phyloP scores from a whole-genome alignment of 2,797 vertebrate genomes.

The Sylvilagus floridanus region DNA sequence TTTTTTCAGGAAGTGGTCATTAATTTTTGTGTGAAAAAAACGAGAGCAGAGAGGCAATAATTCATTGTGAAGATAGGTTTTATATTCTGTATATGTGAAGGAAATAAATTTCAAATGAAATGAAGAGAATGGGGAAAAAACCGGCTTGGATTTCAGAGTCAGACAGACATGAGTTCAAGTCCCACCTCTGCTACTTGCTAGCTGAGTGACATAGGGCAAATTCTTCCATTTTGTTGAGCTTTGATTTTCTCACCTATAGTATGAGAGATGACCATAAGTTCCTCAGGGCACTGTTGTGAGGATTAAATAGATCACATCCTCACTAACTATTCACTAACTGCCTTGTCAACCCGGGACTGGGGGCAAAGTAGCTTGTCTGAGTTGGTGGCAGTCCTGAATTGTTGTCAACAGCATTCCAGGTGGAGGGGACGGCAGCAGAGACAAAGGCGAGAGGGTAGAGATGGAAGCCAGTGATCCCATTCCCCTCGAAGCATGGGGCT shows the following conservation, averaged over 20 bases:
- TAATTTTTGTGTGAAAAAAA: conserved; percentile 77
- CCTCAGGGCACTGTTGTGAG: background rate
- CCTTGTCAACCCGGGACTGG: background rate
- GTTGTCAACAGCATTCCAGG: background rate
- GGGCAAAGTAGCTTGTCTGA: background rate
- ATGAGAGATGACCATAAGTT: conserved; percentile 10
- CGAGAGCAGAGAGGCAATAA: conserved; percentile 73
- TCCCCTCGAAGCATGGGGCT: background rate
- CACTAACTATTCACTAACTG: background rate
- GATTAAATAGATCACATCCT: conserved; percentile 24
- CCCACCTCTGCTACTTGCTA: conserved; percentile 12
- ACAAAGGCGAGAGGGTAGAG: background rate
- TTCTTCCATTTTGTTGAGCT: conserved; percentile 39
- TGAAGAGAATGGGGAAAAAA: conserved; percentile 14
- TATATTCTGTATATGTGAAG: conserved; percentile 76
- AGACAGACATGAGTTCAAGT: conserved; percentile 61
- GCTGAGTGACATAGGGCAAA: background rate
- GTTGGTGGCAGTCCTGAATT: background rate
- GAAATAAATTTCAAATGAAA: conserved; percentile 79
- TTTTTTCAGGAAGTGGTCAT: conserved; percentile 74
- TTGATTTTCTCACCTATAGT: conserved; percentile 25
- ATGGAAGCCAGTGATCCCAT: background rate
- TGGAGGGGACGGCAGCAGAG: background rate
- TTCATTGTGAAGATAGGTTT: conserved; percentile 77
- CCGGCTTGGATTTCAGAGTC: conserved; percentile 22